A percentile compares a stretch with the other conserved stretches of the same genome.
Conservation (phyloP, 2,797 vertebrate genomes). For the Danio jaintianensis region DNA sequence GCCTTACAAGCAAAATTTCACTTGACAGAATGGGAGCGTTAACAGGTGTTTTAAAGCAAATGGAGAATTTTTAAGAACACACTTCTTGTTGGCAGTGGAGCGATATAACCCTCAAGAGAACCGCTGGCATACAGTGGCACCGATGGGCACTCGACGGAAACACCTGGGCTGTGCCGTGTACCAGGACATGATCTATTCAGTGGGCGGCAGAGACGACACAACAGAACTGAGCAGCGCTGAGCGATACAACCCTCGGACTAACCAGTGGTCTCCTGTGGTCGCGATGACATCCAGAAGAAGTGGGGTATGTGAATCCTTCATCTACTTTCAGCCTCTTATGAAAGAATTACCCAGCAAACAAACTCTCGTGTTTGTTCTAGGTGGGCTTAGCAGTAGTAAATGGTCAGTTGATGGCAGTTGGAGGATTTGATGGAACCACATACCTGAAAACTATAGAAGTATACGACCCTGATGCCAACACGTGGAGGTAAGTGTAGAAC, state of each 20-base stretch:
- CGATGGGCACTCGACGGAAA: constrained; percentile 97
- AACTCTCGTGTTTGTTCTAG: constrained; percentile 67
- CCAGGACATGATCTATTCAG: constrained; percentile 99
- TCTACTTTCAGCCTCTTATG: background rate
- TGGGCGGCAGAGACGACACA: constrained; percentile 96
- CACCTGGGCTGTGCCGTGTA: constrained; percentile 98
- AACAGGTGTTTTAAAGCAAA: background rate
- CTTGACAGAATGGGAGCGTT: background rate
- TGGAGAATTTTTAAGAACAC: background rate
- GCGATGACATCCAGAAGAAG: constrained; percentile 98
- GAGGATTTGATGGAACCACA: constrained; percentile 97
- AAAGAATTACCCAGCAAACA: background rate
- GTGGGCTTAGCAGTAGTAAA: constrained; percentile 98
- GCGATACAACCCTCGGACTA: constrained; percentile 96
- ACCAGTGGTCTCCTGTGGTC: constrained; percentile 98
- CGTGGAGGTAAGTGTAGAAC: constrained; percentile 87
- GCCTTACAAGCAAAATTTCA: no score
- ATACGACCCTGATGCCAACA: constrained; percentile 98
- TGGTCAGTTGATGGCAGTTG: constrained; percentile 98
- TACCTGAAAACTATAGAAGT: constrained; percentile 99
- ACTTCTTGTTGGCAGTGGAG: constrained; percentile 77
- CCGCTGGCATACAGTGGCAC: constrained; percentile 98
- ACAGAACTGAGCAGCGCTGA: constrained; percentile 98
- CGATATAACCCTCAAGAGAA: constrained; percentile 98
- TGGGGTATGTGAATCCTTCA: constrained; percentile 80